These are phyloP conservation scores for Parauchenoglanis ngamensis DNA, from an alignment of 2,797 vertebrate genomes.

Conservation along the genomic window DNA sequence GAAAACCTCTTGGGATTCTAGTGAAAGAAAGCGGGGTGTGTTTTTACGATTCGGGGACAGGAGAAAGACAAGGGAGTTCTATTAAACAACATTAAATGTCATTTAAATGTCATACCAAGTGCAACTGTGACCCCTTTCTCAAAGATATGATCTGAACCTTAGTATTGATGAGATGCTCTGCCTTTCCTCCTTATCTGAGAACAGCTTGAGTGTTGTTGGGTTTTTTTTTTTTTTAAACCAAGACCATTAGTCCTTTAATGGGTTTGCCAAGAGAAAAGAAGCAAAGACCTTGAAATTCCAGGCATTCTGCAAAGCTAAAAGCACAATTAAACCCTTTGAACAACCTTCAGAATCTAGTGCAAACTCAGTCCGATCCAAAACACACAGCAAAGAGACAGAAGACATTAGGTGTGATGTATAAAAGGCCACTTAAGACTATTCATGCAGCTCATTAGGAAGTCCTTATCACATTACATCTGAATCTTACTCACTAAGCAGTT, in stretches of 20 bases:
- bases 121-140: not conserved
- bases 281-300: constrained; percentile 47
- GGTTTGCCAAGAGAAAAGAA: constrained; percentile 35
- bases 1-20: constrained; percentile 19
- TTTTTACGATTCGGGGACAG: constrained; percentile 19
- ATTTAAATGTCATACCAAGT: constrained; percentile 25
- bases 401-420: not conserved
- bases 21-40: constrained; percentile 12
- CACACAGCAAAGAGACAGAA: constrained; percentile 18
- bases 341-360: constrained; percentile 13
- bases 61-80: constrained; percentile 15
- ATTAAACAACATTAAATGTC: constrained; percentile 35
- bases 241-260: constrained; percentile 27
- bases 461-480: not conserved
- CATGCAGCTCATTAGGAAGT: not conserved
- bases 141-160: constrained; percentile 30
- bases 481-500: not conserved
- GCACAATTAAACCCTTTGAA: constrained; percentile 10
- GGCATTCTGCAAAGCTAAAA: constrained; percentile 42
- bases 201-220: not conserved
- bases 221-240: not conserved
- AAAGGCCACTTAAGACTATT: not conserved
- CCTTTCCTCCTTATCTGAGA: constrained; percentile 1
- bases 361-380: constrained; percentile 20
- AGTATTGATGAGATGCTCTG: not conserved